These are phyloP conservation scores for Aleiodes testaceus DNA, from an alignment of 2,888 invertebrate species.

Conservation along the genomic window DNA sequence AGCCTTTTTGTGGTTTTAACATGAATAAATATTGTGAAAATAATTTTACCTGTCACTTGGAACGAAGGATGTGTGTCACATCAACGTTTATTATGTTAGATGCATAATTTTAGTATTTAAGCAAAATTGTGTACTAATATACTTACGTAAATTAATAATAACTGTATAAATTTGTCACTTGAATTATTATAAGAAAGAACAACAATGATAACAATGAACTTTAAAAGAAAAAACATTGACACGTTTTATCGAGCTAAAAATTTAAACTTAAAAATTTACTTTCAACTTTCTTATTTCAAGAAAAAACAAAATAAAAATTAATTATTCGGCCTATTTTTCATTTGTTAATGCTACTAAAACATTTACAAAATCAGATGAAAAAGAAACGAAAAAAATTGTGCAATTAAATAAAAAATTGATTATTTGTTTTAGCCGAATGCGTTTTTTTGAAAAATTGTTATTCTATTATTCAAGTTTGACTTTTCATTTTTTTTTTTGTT, in stretches of 20 bases:
- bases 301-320: not conserved
- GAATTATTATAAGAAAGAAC: conserved; percentile 41
- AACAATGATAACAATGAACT: conserved; percentile 35
- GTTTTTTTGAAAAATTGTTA: not conserved
- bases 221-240: too few species aligned
- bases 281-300: not conserved
- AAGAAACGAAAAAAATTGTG: conserved; percentile 37
- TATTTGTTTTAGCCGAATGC: conserved; percentile 33
- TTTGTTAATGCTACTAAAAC: conserved; percentile 17
- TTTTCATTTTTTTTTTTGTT: not conserved
- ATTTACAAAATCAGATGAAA: not conserved
- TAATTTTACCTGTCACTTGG: not conserved
- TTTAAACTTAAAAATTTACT: conserved; percentile 12
- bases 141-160: conserved; percentile 54
- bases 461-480: conserved; percentile 22
- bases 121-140: conserved; percentile 51
- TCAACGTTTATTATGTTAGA: conserved; percentile 45
- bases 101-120: conserved; percentile 49
- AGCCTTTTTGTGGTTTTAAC: not conserved
- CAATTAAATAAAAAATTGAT: conserved; percentile 37
- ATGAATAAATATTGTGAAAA: conserved; percentile 20
- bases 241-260: not conserved
- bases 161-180: conserved; percentile 46
- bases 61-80: conserved; percentile 29
- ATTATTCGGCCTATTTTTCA: conserved; percentile 31